These are phyloP conservation scores for Gandaritis pyraliata DNA, from an alignment of 2,888 invertebrate genomes.

Conservation along the genomic window DNA sequence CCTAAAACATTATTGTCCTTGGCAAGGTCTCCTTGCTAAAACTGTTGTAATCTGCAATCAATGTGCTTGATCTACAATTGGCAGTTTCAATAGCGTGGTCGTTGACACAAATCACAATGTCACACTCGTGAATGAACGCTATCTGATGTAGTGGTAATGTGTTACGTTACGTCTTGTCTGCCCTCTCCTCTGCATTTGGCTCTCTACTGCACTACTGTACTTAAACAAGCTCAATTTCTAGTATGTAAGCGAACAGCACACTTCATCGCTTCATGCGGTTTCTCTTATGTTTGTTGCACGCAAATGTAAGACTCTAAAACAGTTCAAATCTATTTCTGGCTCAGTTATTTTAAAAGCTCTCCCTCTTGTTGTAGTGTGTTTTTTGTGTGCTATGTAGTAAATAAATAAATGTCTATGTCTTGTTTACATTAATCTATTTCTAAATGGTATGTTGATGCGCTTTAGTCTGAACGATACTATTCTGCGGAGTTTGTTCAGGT, in stretches of 20 bases:
- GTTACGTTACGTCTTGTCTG: conserved; percentile 8
- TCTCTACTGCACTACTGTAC: neutral
- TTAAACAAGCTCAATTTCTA: neutral
- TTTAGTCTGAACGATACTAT: conserved; percentile 6
- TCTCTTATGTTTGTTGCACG: no score
- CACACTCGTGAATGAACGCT: conserved; percentile 24
- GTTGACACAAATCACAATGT: conserved; percentile 23
- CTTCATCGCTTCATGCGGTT: no score
- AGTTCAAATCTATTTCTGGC: conserved; percentile 15
- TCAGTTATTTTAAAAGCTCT: conserved; percentile 26
- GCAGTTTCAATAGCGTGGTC: conserved; percentile 12
- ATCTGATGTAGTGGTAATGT: conserved; percentile 18
- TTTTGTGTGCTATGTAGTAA: no score
- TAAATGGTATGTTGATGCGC: conserved; percentile 10
- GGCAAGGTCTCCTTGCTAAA: no score
- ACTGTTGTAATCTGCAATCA: conserved; percentile 6
- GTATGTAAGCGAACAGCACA: no score
- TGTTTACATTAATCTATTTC: conserved; percentile 30
- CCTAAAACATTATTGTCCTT: conserved; percentile 9
- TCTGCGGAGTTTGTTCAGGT: conserved; percentile 15
- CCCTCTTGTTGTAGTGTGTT: no score
- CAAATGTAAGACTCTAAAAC: neutral
- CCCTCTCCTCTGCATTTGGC: conserved; percentile 8
- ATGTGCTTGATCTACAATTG: conserved; percentile 18
- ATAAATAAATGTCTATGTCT: no score